Conservation (phyloP, 2,888 invertebrate species). For the Ormyrus pomaceus region DNA sequence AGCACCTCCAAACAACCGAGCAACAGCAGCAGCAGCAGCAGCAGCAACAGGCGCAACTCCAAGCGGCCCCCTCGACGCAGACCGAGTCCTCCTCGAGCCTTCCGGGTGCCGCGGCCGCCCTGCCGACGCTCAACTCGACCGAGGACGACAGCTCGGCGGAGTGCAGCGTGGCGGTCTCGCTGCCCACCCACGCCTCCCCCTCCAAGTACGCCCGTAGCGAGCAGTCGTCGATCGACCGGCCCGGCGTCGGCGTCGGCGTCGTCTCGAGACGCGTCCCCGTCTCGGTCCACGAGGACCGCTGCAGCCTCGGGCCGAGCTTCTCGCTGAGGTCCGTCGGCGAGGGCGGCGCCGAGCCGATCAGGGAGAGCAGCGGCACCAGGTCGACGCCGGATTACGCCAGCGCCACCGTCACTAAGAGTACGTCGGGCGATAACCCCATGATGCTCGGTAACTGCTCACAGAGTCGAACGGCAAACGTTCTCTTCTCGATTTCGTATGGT, state of each 20-base stretch:
- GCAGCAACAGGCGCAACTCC: conserved; percentile 45
- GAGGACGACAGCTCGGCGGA: conserved; percentile 70
- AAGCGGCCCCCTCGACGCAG: background rate
- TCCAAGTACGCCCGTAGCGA: conserved; percentile 56
- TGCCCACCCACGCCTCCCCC: conserved; percentile 57
- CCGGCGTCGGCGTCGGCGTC: conserved; percentile 4
- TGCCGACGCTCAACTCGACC: conserved; percentile 54
- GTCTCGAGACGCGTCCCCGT: conserved; percentile 65
- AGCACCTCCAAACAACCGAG: conserved; percentile 61
- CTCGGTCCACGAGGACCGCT: conserved; percentile 68
- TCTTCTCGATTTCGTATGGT: too few relatives aligned
- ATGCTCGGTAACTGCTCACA: conserved; percentile 59
- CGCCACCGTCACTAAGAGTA: conserved; percentile 75
- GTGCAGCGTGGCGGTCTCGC: conserved; percentile 60
- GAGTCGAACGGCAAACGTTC: background rate
- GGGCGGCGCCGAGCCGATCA: background rate
- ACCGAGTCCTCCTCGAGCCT: conserved; percentile 59
- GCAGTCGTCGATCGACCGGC: conserved; percentile 57
- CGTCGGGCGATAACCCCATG: conserved; percentile 76
- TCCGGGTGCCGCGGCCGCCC: background rate
- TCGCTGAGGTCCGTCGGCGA: conserved; percentile 15
- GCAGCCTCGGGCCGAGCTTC: conserved; percentile 11
- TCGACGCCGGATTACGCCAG: conserved; percentile 59
- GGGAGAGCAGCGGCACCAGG: conserved; percentile 17
- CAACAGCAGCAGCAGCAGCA: conserved; percentile 43